Evolutionary conservation across 2,888 invertebrate genomes (phyloP).

Genomic region (Brenthis daphne): DNA sequence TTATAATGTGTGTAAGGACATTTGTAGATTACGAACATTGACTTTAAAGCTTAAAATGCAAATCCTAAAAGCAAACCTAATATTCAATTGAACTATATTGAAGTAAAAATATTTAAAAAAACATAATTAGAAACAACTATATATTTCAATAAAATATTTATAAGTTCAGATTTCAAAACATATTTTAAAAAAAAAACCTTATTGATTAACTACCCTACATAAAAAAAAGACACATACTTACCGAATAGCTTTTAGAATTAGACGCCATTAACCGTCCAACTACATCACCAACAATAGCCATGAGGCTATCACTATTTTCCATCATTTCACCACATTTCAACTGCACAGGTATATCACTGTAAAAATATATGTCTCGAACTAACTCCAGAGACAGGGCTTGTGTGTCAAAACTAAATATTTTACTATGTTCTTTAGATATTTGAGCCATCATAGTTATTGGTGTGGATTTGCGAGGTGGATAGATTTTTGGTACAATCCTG

Average conservation of each 20-base stretch:
- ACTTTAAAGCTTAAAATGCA: too few species aligned
- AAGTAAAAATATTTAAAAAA: too few species aligned
- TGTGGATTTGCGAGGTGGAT: conserved; percentile 52
- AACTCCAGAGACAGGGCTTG: conserved; percentile 53
- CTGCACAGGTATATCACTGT: conserved; percentile 63
- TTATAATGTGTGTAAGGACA: too few species aligned
- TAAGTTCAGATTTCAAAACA: too few species aligned
- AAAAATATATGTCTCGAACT: conserved; percentile 67
- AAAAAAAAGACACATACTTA: conserved; percentile 61
- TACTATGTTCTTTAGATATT: conserved; percentile 55
- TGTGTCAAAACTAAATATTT: conserved; percentile 54
- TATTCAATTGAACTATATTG: too few species aligned
- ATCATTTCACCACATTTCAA: conserved; percentile 48
- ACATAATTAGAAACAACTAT: too few species aligned
- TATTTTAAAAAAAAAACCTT: too few species aligned
- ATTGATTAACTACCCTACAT: too few species aligned
- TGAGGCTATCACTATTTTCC: conserved; percentile 47
- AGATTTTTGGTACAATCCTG: conserved; percentile 66
- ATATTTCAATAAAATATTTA: too few species aligned
- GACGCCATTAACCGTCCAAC: conserved; percentile 79
- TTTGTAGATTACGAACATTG: too few species aligned
- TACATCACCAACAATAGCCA: conserved; percentile 55
- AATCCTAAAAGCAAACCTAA: too few species aligned
- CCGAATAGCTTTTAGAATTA: conserved; percentile 85
- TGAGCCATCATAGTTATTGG: conserved; percentile 58